Percentiles rank a stretch among this genome's conserved stretches.
These are phyloP conservation scores for Camponotus vicinus DNA, from an alignment of 1,140 invertebrate species.

Conservation along the genomic window DNA sequence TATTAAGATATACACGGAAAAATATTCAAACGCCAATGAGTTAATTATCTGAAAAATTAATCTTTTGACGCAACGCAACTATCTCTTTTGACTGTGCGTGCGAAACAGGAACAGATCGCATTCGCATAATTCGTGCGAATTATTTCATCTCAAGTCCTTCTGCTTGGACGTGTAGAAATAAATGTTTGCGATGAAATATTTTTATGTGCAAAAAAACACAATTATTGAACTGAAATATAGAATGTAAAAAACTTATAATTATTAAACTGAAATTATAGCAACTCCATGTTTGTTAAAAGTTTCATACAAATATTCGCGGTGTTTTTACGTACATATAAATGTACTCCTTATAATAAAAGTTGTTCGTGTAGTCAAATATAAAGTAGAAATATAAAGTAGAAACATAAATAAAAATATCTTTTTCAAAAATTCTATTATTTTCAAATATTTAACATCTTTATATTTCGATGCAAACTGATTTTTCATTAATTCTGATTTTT, in stretches of 20 bases:
- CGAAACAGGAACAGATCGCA: not conserved
- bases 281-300: slow-evolving; percentile 25
- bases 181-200: slow-evolving; percentile 34
- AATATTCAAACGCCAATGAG: not conserved
- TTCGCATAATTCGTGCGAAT: slow-evolving; percentile 6
- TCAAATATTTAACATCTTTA: no score
- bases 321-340: not conserved
- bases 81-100: not conserved
- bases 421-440: no score
- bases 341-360: slow-evolving; percentile 30
- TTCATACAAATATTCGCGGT: not conserved
- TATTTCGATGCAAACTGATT: no score
- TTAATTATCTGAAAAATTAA: slow-evolving; percentile 18
- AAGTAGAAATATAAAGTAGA: no score
- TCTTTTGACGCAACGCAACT: not conserved
- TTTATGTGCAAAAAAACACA: not conserved
- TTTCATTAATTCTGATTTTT: no score
- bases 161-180: not conserved
- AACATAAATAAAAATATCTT: no score
- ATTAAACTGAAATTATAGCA: not conserved
- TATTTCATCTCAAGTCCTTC: slow-evolving; percentile 20
- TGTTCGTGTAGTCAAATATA: not conserved
- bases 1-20: not conserved
- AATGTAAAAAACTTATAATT: not conserved
- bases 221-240: not conserved